Conservation (phyloP, 2,113 vertebrate species). For the Dipodomys spectabilis region DNA sequence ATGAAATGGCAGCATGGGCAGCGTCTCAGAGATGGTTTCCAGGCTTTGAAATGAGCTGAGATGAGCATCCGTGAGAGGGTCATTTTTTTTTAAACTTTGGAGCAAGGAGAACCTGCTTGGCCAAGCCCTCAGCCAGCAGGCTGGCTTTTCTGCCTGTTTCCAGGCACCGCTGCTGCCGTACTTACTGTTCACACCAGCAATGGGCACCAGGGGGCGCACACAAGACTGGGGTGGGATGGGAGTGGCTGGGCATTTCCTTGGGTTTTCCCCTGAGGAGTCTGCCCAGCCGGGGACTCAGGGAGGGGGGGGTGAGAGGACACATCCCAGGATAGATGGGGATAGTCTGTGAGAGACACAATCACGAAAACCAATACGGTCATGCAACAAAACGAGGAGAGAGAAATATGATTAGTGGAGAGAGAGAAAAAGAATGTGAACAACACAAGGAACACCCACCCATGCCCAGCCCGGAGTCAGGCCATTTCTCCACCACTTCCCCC, state of each 20-base stretch:
- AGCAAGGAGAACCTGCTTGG: constrained; percentile 80
- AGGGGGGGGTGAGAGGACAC: constrained; percentile 62
- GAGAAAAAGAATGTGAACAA: constrained; percentile 86
- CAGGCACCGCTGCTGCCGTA: constrained; percentile 81
- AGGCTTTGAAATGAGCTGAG: constrained; percentile 84
- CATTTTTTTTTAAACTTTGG: constrained; percentile 85
- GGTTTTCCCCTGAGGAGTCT: constrained; percentile 67
- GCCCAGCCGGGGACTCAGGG: constrained; percentile 84
- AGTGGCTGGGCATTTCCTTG: constrained; percentile 83
- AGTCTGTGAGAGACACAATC: constrained; percentile 87
- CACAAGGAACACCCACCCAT: constrained; percentile 84
- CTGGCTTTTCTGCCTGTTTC: constrained; percentile 68
- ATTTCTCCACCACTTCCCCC: neutral
- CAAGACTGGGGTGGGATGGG: constrained; percentile 78
- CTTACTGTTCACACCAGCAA: constrained; percentile 89
- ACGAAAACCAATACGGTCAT: constrained; percentile 86
- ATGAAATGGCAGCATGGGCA: constrained; percentile 80
- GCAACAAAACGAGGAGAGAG: constrained; percentile 86
- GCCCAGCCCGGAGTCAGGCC: constrained; percentile 52
- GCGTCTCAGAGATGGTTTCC: constrained; percentile 80
- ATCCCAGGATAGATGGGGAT: constrained; percentile 87
- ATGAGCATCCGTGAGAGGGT: constrained; percentile 72
- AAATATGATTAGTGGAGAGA: constrained; percentile 85
- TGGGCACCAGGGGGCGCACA: constrained; percentile 80
- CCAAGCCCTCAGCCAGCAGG: constrained; percentile 77